Evolutionary conservation across 2,113 vertebrate species (phyloP), one percentile per base, ranked within the genome.

Genomic region (Odocoileus hemionus): DNA sequence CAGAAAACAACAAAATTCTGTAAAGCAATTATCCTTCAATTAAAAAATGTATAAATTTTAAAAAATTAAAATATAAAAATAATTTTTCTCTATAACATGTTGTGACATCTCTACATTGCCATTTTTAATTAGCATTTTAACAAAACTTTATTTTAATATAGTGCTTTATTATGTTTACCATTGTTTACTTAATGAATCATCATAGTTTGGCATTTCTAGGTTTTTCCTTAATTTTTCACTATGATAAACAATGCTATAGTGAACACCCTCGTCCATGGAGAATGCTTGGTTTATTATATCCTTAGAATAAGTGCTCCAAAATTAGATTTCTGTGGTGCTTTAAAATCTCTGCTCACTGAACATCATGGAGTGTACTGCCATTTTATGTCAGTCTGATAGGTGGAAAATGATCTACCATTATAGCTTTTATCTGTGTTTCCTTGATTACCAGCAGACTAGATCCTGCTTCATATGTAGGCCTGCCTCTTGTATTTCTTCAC

Each of bases 391-490:
- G 82, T 96, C 93, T 83, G 94, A 91, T 94, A 94, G 64, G 50
- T 50, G 12, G 58, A 47, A 96, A 95, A 54, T 28, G 85, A 80
- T 67, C 11, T 33, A n/a, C 82, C 79, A 47, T 3, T 16, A 26
- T 11, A 58, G 80, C 30, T 90, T 84, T 74, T 28, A 85, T 97
- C 89, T 96, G 86, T 79, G 64, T 93, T 93, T 95, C 90, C 84
- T 82, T 87, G 70, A 89, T 67, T 61, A 50, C 52, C 43, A 30
- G 89, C 23, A 43, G 50, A 45, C 67, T 60, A 36, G 79, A 89
- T 45, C 86, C 23, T 83, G 33, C 89, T 89, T 26, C 61, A 11
- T 16, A 4, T 4, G 45, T 58, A 52, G 33, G 10, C 70, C 36
- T 39, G 33, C 30, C 39, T 87, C 50, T 43, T 25, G 17, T 64